These are phyloP conservation scores for Philaenus spumarius DNA, from an alignment of 1,140 invertebrate genomes.

Conservation along the genomic window DNA sequence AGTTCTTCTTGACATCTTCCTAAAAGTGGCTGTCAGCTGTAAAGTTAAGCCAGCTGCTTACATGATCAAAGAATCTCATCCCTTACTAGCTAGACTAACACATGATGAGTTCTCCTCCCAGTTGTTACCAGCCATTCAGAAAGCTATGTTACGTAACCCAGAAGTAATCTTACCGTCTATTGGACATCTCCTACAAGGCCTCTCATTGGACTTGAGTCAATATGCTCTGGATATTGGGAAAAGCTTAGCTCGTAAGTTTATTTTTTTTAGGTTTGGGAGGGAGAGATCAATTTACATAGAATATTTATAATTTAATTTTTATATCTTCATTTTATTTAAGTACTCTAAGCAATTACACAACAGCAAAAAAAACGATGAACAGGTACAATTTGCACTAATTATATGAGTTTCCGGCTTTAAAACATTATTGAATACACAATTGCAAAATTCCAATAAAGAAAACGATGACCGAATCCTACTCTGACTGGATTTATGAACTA, in stretches of 20 bases:
- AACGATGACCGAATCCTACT: too few species aligned
- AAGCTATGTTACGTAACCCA: slow-evolving; percentile 87
- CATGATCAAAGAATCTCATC: slow-evolving; percentile 55
- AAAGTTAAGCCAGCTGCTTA: slow-evolving; percentile 66
- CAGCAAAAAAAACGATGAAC: too few species aligned
- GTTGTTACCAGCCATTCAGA: slow-evolving; percentile 79
- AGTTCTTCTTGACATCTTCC: slow-evolving; percentile 63
- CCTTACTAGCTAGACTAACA: slow-evolving; percentile 55
- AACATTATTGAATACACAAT: too few species aligned
- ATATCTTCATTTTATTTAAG: too few species aligned
- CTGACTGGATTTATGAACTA: too few species aligned
- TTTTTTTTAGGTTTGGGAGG: too few species aligned
- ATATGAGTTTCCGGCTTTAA: too few species aligned
- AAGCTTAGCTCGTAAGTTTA: slow-evolving; percentile 59
- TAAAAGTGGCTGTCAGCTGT: slow-evolving; percentile 72
- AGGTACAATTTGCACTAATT: too few species aligned
- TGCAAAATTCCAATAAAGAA: too few species aligned
- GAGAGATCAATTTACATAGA: too few species aligned
- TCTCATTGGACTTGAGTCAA: slow-evolving; percentile 72
- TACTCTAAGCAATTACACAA: too few species aligned
- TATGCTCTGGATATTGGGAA: slow-evolving; percentile 76
- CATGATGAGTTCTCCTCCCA: slow-evolving; percentile 67
- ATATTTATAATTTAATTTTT: too few species aligned
- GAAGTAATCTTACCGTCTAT: slow-evolving; percentile 83
- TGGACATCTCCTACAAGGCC: slow-evolving; percentile 58